Evolutionary conservation across 2,888 invertebrate species (phyloP), one percentile per base, ranked within the genome.

Genomic region (Thecocarcelia acutangulata): DNA sequence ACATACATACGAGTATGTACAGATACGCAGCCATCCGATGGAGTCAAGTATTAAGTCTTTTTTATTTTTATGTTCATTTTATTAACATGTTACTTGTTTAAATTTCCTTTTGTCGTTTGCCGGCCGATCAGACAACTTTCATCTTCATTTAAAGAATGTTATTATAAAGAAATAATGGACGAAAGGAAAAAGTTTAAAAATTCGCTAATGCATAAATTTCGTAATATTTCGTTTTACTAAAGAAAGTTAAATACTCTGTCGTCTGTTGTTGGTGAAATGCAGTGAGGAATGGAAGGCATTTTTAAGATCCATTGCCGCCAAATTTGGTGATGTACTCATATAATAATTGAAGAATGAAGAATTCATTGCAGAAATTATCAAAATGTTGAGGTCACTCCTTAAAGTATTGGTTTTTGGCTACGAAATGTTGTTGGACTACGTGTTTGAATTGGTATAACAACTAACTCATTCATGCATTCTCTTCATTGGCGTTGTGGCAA

Each of bases 121-220:
- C 81, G 81, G 77, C 81, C n/a, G 81, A 74, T 81, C 81, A 77
- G 81, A 77, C 81, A 77, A 81, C 81, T 81, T 81, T 77, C 81
- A 73, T 77, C 77, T 81, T 81, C 73, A 50, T 56, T 50, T 40
- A 75, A 81, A 77, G 73, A 81, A 81, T 81, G 81, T 77, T 58
- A 80, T 64, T 64, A 69, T 64, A 42, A 13, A 11, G 21, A 13
- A 19, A 33, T 33, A 33, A 33, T 33, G 33, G 33, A 33, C 33
- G 33, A 24, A 11, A 46, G 13, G 48, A 76, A 17, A 37, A 24
- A 54, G 33, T 28, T 42, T 15, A 37, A 33, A 33, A 54, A 33
- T 24, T 15, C 15, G 17, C 37, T 33, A 56, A 58, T 59, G 66
- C 48, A 75, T 58, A 28, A 42, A 75, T 75, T 58, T 33, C 42